Conservation (phyloP, 2,113 vertebrate species). For the Cisticola juncidis region DNA sequence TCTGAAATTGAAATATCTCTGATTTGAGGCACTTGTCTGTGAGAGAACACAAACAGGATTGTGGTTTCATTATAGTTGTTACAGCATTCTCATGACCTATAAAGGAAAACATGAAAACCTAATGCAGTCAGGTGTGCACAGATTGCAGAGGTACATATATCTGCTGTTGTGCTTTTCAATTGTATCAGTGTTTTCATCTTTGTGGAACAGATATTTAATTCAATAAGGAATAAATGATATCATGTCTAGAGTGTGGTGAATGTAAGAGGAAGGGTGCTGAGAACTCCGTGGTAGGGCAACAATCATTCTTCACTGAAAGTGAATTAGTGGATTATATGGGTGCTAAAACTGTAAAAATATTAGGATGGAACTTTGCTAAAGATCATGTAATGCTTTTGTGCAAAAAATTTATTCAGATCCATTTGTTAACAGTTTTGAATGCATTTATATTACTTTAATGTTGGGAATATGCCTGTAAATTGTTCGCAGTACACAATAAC, state of each 20-base stretch:
- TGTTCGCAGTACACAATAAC: constrained; percentile 29
- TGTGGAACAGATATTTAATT: constrained; percentile 38
- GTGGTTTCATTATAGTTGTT: constrained; percentile 73
- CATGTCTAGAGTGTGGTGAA: background rate
- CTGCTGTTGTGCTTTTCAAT: background rate
- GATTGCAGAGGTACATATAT: background rate
- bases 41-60: constrained; percentile 53
- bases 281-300: background rate
- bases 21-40: constrained; percentile 38
- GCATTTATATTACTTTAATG: constrained; percentile 61
- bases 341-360: constrained; percentile 29
- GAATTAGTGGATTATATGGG: constrained; percentile 5
- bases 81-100: constrained; percentile 63
- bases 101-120: constrained; percentile 62
- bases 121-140: constrained; percentile 52
- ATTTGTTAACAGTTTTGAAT: constrained; percentile 54
- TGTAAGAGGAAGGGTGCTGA: background rate
- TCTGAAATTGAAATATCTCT: constrained; percentile 74
- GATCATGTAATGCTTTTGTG: constrained; percentile 1
- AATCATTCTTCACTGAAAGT: constrained; percentile 25
- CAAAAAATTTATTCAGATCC: constrained; percentile 12
- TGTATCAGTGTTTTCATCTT: constrained; percentile 17
- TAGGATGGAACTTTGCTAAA: constrained; percentile 37
- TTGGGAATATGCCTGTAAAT: constrained; percentile 53
- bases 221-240: background rate